phyloP scores from a whole-genome alignment of 1,140 invertebrate species.

The Aethina tumida region DNA sequence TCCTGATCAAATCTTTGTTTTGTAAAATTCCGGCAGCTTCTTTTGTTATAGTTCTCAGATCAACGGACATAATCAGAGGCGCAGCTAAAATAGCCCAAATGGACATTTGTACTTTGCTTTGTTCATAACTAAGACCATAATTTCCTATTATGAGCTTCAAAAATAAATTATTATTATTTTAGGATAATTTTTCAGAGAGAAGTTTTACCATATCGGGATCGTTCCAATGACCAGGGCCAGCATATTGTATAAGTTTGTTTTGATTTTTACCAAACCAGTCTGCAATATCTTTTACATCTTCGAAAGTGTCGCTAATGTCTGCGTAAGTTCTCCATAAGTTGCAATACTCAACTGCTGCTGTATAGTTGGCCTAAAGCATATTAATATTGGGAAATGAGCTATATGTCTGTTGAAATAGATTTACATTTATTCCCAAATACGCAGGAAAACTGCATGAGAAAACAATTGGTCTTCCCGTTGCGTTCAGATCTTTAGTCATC shows the following conservation, averaged over 20 bases:
- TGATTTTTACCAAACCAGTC: constrained; percentile 69
- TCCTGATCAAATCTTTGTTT: constrained; percentile 63
- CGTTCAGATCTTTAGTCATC: constrained; percentile 62
- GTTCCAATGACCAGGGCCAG: constrained; percentile 81
- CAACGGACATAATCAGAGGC: constrained; percentile 84
- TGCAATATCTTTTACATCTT: constrained; percentile 58
- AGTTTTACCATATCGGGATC: constrained; percentile 78
- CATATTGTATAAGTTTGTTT: constrained; percentile 53
- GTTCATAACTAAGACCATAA: constrained; percentile 71
- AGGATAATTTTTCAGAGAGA: neutral
- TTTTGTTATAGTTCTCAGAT: constrained; percentile 59
- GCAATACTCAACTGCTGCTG: constrained; percentile 54
- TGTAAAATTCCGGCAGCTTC: constrained; percentile 67
- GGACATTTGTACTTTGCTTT: constrained; percentile 79
- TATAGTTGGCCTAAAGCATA: constrained; percentile 63
- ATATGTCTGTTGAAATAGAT: no score
- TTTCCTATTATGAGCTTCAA: constrained; percentile 69
- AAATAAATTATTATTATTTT: constrained; percentile 1
- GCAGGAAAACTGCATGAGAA: constrained; percentile 84
- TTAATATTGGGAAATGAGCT: no score
- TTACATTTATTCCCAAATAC: constrained; percentile 44
- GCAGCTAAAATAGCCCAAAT: constrained; percentile 83
- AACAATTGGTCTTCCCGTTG: constrained; percentile 68
- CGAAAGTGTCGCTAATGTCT: constrained; percentile 75
- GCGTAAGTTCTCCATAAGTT: constrained; percentile 82